phyloP scores from a whole-genome alignment of 2,888 invertebrate genomes.

The Autographa gamma region DNA sequence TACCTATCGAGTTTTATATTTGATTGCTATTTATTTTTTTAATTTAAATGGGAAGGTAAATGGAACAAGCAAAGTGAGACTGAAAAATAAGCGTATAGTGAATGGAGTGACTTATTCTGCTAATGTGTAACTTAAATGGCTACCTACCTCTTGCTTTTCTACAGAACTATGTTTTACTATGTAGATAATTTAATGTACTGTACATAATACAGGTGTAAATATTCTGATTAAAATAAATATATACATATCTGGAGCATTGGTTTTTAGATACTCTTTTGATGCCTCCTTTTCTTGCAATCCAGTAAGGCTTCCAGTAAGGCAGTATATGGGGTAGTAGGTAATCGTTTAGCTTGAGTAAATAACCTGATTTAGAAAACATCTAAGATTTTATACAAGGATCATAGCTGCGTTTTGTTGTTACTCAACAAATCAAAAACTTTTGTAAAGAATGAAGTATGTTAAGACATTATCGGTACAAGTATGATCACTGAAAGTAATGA shows the following conservation, averaged over 20 bases:
- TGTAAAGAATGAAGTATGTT: too few relatives aligned
- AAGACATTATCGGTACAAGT: too few relatives aligned
- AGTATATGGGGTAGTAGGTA: too few relatives aligned
- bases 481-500: too few relatives aligned
- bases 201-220: slow-evolving; percentile 59
- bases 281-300: too few relatives aligned
- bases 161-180: slow-evolving; percentile 40
- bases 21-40: slow-evolving; percentile 15
- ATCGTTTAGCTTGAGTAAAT: too few relatives aligned
- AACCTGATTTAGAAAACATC: too few relatives aligned
- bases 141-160: slow-evolving; percentile 50
- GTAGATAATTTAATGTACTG: slow-evolving; percentile 53
- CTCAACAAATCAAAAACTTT: too few relatives aligned
- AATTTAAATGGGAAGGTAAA: slow-evolving; percentile 32
- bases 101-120: slow-evolving; percentile 50
- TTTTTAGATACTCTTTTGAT: background rate
- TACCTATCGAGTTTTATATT: background rate
- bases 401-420: too few relatives aligned
- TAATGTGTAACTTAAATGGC: slow-evolving; percentile 42
- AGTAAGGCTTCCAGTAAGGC: too few relatives aligned
- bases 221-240: slow-evolving; percentile 47
- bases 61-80: slow-evolving; percentile 45
- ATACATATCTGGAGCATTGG: slow-evolving; percentile 55
- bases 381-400: too few relatives aligned
- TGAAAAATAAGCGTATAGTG: slow-evolving; percentile 40